phyloP scores from a whole-genome alignment of 37 sponge, comb jelly and placozoan genomes.

The Theonella swinhoei region DNA sequence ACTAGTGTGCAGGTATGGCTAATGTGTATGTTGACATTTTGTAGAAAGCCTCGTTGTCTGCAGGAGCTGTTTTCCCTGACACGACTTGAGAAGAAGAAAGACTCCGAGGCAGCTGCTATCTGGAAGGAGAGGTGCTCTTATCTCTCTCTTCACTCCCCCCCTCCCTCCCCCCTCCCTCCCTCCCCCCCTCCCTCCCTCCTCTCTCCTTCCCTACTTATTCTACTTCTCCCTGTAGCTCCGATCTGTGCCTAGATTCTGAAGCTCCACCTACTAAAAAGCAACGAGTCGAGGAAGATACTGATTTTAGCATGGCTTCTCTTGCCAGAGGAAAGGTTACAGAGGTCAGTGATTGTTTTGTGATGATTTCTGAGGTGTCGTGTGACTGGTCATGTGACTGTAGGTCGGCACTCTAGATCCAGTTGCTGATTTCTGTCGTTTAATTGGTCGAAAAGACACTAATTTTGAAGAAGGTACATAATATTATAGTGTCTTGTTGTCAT shows the following conservation, averaged over 20 bases:
- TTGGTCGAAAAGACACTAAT: slow-evolving; percentile 33
- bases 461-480: slow-evolving; percentile 48
- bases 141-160: neutral
- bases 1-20: neutral
- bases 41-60: too few species aligned
- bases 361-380: neutral
- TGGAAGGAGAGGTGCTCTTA: slow-evolving; percentile 74
- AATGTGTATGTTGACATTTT: too few species aligned
- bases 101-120: slow-evolving; percentile 37
- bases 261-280: slow-evolving; percentile 34
- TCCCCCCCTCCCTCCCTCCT: neutral
- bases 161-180: neutral
- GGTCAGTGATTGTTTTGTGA: slow-evolving; percentile 13
- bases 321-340: slow-evolving; percentile 75
- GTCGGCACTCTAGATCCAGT: slow-evolving; percentile 93
- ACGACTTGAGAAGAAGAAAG: slow-evolving; percentile 60
- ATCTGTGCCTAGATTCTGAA: slow-evolving; percentile 52
- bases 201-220: neutral
- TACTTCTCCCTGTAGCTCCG: slow-evolving; percentile 40
- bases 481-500: too few species aligned
- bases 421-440: slow-evolving; percentile 62
- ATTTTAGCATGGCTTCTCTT: slow-evolving; percentile 82
- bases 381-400: slow-evolving; percentile 21
- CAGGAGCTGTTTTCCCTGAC: slow-evolving; percentile 76
- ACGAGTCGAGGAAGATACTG: slow-evolving; percentile 35